These are phyloP conservation scores for Gadopsis bispinosus DNA, from an alignment of 2,797 vertebrate genomes.

Conservation along the genomic window DNA sequence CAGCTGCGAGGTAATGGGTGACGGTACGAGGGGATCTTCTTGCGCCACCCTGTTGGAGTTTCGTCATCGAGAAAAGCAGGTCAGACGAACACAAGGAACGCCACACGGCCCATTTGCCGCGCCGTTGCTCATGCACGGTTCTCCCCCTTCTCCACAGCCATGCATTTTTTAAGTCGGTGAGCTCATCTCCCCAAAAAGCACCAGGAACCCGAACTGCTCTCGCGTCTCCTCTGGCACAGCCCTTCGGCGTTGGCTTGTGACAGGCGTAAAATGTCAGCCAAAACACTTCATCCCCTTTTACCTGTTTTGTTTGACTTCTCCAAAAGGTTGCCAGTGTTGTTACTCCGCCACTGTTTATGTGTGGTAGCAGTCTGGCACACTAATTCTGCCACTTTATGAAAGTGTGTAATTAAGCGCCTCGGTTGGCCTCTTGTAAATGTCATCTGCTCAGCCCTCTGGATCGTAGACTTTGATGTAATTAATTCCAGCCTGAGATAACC, in stretches of 20 bases:
- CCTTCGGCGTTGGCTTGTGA: constrained; percentile 44
- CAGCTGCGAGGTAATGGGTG: constrained; percentile 21
- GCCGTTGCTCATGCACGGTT: constrained; percentile 48
- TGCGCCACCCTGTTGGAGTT: constrained; percentile 24
- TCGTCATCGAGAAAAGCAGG: constrained; percentile 49
- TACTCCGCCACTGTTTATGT: constrained; percentile 53
- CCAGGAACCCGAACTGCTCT: constrained; percentile 33
- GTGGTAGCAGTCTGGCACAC: constrained; percentile 40
- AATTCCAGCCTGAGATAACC: constrained; percentile 64
- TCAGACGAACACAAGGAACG: constrained; percentile 49
- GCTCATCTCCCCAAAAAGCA: constrained; percentile 64
- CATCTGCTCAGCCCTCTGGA: constrained; percentile 61
- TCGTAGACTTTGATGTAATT: constrained; percentile 73
- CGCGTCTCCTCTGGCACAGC: constrained; percentile 44
- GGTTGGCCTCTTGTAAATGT: constrained; percentile 77
- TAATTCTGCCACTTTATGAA: constrained; percentile 68
- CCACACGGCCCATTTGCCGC: constrained; percentile 58
- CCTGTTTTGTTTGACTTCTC: constrained; percentile 49
- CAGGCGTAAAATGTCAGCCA: constrained; percentile 56
- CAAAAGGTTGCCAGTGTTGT: constrained; percentile 66
- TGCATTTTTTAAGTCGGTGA: constrained; percentile 76
- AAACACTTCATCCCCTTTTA: constrained; percentile 34
- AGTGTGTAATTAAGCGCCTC: constrained; percentile 72
- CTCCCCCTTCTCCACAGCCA: constrained; percentile 52
- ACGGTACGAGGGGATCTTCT: constrained; percentile 23